Evolutionary conservation across 1,140 invertebrate genomes (phyloP), one percentile per base, ranked within the genome.

Genomic region (Aphidius gifuensis): DNA sequence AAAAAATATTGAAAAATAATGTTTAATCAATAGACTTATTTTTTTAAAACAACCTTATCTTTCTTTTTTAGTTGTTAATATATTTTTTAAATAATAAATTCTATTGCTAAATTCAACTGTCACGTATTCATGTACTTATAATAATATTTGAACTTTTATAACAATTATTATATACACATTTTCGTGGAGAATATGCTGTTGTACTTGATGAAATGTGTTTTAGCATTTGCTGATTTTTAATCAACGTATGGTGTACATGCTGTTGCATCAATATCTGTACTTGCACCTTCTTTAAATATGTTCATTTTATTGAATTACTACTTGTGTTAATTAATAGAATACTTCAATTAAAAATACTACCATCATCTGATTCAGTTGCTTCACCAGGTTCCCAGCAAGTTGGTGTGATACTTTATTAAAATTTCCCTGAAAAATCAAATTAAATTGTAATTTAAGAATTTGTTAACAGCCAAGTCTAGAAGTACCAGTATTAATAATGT

Each of bases 151-250:
- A 32, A 53, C 9, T 8, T 47, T 21, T n/a, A 5, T 9, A 42
- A 11, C 11, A 11, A 38, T 32, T 32, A 58, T 32, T 58, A 32
- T 9, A 38, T 32, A 45, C 23, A 23, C 1, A 23, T 81, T 81
- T 65, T 78, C 79, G 62, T 81, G 80, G 4, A 81, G 74, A 43
- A 81, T 69, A 70, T 23, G n/a, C 80, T 81, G 55, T 81, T 81
- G 40, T 80, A 81, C 53, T 80, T 80, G 45, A 80, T 71, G 21
- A 62, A 75, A 70, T 65, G 73, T 56, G 68, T 79, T 60, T 77
- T 78, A 5, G 66, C 69, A 64, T 74, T 79, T 21, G 60, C 60
- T 51, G 63, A 60, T 67, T 73, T 79, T 9, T 71, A 39, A 39
- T 80, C 75, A 1, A 66, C 54, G 40, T 81, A 80, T 42, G 76